Evolutionary conservation across 2,888 invertebrate species (phyloP), one percentile per base, ranked within the genome.

Genomic region (Habrosyne pyritoides): DNA sequence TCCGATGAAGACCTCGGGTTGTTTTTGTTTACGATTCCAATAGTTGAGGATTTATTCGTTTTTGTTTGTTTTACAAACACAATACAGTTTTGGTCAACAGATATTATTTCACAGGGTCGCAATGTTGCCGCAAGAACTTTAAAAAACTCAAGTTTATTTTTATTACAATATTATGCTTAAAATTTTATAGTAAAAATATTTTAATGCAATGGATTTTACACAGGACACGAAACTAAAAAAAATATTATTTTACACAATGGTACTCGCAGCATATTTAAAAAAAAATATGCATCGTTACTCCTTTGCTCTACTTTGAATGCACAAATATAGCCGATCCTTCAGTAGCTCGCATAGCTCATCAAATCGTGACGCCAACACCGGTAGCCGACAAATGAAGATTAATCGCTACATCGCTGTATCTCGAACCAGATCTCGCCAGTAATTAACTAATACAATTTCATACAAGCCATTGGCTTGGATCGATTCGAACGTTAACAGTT

Each of bases 1-100:
- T 72, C 61, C 75, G 83, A 85, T 86, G 85, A 81, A 82, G 83
- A 81, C 75, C 80, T 84, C 64, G 28, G 8, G 5, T 75, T 75
- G 79, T 83, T 84, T 86, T 85, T 85, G 75, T 83, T 82, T 73
- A 73, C 67, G 66, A 63, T 61, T 67, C 63, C 61, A 67, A 67
- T 71, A 69, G 50, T 26, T 50, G 21, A 28, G 8, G 28, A 21
- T 30, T 50, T 30, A 50, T 50, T 50, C 14, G n/a, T 5, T 18
- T 42, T 42, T 42, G 42, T 42, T 33, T 33, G 33, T 33, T 28
- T 28, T 33, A 33, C 12, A 33, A 36, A 33, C 33, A 10, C 14
- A 36, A 36, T 14, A 14, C 12, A n/a, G 14, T 36, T 36, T 36
- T 36, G 3, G 33, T 12, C 33, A n/a, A n/a, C 12, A 12, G 33